Evolutionary conservation across 2,888 invertebrate genomes (phyloP), one percentile per base, ranked within the genome.

Genomic region (Barypeithes pellucidus): DNA sequence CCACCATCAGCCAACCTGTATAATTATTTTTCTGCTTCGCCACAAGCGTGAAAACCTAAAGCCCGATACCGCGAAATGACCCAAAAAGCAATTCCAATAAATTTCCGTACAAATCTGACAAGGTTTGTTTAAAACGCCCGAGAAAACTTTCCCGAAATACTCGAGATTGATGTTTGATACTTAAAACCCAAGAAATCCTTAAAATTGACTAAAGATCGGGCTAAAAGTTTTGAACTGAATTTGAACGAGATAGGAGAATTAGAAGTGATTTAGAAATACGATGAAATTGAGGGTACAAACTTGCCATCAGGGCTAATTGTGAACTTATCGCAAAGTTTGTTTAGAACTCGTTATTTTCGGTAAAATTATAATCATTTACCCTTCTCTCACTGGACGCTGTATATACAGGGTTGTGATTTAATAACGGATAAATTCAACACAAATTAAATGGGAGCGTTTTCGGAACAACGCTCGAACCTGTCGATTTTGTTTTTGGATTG

Each of bases 171-270:
- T 47, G 47, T 47, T 20, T 47, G 47, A 47, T 11, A 47, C 20
- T 47, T 47, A 47, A 47, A 47, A 47, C 47, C 39, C 39, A 2
- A 29, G 29, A 7, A 29, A 29, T 29, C 29, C 43, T 43, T 11
- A 47, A 47, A 47, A 47, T 47, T 47, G 47, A 47, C 47, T 47
- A 20, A 47, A 12, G 47, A 20, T 20, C n/a, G 8, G 47, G 47
- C 20, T 20, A 47, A 47, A 47, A 47, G 18, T 47, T 47, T 47
- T 20, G 2, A 47, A 47, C 18, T 47, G 4, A 47, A 47, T n/a
- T 47, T 18, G 9, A 47, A 47, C 47, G 47, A 20, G 20, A 20
- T 47, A 47, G 0, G 7, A 47, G 47, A 47, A 47, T 47, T 47
- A 47, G 47, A 47, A 20, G 47, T 47, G 47, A 47, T 47, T 47